Percentiles rank a stretch among this genome's conserved stretches.
These are phyloP conservation scores for Montipora cactus DNA, from an alignment of 64 coral and sea anemone genomes.

Conservation along the genomic window DNA sequence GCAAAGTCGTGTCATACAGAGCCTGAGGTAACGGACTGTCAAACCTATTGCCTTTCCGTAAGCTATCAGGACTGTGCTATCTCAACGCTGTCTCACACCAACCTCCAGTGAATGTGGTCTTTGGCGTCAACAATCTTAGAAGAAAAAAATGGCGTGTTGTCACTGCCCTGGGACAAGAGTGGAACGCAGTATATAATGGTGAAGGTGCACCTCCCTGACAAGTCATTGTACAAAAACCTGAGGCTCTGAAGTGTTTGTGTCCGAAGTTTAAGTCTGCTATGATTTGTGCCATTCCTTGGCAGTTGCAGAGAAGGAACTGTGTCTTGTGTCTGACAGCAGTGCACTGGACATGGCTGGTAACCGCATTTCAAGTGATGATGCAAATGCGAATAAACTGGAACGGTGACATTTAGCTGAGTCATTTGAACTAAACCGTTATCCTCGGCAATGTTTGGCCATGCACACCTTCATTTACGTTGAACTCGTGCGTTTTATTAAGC, in stretches of 20 bases:
- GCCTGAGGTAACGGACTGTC: too few relatives aligned
- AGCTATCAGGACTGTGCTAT: too few relatives aligned
- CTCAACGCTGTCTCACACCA: neutral
- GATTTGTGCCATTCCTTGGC: conserved; percentile 40
- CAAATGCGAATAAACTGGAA: neutral
- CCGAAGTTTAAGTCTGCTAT: conserved; percentile 31
- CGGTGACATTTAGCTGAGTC: conserved; percentile 8
- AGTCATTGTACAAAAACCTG: neutral
- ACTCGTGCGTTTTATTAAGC: neutral
- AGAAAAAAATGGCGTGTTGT: conserved; percentile 27
- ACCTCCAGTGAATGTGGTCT: conserved; percentile 54
- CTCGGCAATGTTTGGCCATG: neutral
- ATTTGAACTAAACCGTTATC: conserved; percentile 6
- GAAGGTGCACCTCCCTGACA: neutral
- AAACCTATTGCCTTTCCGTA: too few relatives aligned
- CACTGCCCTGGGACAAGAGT: conserved; percentile 53
- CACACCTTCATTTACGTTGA: neutral
- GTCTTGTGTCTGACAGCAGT: conserved; percentile 21
- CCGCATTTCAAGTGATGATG: conserved; percentile 50
- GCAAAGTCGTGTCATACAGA: too few relatives aligned
- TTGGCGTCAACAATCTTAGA: conserved; percentile 35
- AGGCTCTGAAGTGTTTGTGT: conserved; percentile 15
- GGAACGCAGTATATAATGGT: neutral
- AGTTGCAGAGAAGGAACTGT: conserved; percentile 35
- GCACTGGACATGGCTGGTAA: conserved; percentile 42